These are phyloP conservation scores for Opisthocomus hoazin DNA, from an alignment of 2,113 vertebrate species.

Conservation along the genomic window DNA sequence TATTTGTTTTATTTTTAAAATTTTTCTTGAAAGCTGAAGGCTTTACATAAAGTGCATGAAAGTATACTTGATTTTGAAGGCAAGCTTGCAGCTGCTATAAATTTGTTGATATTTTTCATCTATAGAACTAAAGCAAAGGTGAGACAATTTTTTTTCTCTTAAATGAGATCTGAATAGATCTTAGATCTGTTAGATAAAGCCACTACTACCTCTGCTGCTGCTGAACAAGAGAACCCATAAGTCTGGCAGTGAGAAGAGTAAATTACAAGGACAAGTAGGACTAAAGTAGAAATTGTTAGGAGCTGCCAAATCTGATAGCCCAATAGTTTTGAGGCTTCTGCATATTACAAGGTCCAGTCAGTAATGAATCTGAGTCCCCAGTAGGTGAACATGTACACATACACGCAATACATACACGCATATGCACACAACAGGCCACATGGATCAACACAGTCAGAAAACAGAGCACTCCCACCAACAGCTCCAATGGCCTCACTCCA, in stretches of 20 bases:
- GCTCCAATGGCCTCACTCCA: not conserved
- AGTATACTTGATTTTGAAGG: not conserved
- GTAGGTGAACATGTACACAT: rapidly evolving
- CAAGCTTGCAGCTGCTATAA: not conserved
- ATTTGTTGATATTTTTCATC: not conserved
- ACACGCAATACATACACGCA: rapidly evolving
- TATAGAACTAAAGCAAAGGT: not conserved
- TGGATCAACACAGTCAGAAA: not conserved
- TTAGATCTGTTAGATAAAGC: not conserved
- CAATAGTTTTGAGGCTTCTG: not conserved
- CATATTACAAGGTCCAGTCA: not conserved
- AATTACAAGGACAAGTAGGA: not conserved
- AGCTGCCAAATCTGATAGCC: not conserved
- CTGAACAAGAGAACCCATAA: not conserved
- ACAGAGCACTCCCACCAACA: not conserved
- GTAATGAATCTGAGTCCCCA: not conserved
- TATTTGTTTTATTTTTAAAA: not conserved
- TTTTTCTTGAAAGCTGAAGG: not conserved
- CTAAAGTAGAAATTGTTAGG: not conserved
- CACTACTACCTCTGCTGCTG: not conserved
- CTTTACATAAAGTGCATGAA: not conserved
- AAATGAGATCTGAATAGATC: not conserved
- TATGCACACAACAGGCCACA: not conserved
- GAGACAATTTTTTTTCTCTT: not conserved
- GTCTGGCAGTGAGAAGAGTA: not conserved